Conservation (phyloP, 1,140 invertebrate species). For the Macrocentrus cingulum region DNA sequence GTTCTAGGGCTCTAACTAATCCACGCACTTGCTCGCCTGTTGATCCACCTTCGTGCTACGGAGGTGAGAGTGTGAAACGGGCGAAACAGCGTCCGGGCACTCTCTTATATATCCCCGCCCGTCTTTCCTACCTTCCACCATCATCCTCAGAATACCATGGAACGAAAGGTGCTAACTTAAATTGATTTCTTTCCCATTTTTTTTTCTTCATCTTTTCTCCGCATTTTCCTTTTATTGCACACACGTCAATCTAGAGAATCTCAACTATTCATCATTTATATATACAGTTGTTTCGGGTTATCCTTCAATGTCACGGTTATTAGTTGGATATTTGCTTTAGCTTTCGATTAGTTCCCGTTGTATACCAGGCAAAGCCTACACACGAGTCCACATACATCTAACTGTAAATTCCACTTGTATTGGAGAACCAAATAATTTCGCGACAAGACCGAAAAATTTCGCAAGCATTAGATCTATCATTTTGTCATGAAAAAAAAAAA, state of each 20-base stretch:
- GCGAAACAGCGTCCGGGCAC: constrained; percentile 42
- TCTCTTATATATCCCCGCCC: constrained; percentile 51
- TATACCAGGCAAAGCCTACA: constrained; percentile 1
- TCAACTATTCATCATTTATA: too few relatives aligned
- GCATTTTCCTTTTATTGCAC: neutral
- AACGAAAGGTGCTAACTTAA: neutral
- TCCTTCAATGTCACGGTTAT: too few relatives aligned
- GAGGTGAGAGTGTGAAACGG: constrained; percentile 55
- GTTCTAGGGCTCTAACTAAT: too few relatives aligned
- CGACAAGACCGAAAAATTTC: neutral
- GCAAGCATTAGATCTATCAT: neutral
- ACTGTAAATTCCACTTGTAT: constrained; percentile 24
- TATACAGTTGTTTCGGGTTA: too few relatives aligned
- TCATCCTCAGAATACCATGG: neutral
- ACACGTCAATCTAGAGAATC: too few relatives aligned
- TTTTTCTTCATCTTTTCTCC: neutral
- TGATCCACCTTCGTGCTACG: constrained; percentile 30
- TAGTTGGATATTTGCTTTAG: too few relatives aligned
- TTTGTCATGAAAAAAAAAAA: too few relatives aligned
- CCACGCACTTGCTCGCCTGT: neutral
- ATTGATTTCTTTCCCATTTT: neutral
- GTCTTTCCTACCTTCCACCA: constrained; percentile 38
- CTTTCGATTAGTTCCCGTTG: neutral
- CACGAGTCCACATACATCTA: neutral
- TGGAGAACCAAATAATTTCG: constrained; percentile 21